Evolutionary conservation across 2,113 vertebrate genomes (phyloP), one percentile per base, ranked within the genome.

Genomic region (Cariama cristata): DNA sequence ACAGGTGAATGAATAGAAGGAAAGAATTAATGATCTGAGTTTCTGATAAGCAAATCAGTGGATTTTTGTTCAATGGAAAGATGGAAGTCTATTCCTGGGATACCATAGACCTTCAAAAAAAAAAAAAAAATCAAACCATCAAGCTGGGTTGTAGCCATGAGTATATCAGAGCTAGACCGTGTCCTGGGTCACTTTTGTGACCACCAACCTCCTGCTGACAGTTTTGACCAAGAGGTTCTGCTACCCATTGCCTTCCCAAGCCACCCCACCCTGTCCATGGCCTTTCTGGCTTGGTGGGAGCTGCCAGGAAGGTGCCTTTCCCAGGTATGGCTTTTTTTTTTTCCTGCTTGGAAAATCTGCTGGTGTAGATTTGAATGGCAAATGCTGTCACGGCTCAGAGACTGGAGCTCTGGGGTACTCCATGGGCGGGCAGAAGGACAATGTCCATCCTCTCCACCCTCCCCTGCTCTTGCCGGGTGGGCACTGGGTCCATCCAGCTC

Each of bases 371-470:
- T 32, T 44, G 79, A 66, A 74, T 7, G 28, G 42, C 33, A 93
- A 75, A 79, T 53, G 30, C 33, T 71, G 60, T 17, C 2, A 11
- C 3, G 1, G 50, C 23, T 30, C 15, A 0, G 0, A 20, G 55
- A 49, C 30, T 40, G 0, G 1, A 69, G 66, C n/a, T 62, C 62
- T 66, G 28, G 30, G 6, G 24, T 66, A 8, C 7, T 30, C 22
- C 10, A 24, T 5, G 0, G 0, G 4, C 8, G 32, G 6, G 33
- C 5, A 44, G 35, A 56, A 83, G 7, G 38, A 42, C 2, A 1
- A 28, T 3, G 3, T 19, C 33, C 18, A 59, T 15, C n/a, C 18
- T 69, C 40, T 63, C 17, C 40, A 68, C 23, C 22, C 8, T n/a
- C 5, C n/a, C 13, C 33, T 68, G 55, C 45, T 6, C 33, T 69